A percentile compares a stretch with the other conserved stretches of the same genome.
Evolutionary conservation across 2,888 invertebrate genomes (phyloP).

Genomic region (Lamproptera curius): DNA sequence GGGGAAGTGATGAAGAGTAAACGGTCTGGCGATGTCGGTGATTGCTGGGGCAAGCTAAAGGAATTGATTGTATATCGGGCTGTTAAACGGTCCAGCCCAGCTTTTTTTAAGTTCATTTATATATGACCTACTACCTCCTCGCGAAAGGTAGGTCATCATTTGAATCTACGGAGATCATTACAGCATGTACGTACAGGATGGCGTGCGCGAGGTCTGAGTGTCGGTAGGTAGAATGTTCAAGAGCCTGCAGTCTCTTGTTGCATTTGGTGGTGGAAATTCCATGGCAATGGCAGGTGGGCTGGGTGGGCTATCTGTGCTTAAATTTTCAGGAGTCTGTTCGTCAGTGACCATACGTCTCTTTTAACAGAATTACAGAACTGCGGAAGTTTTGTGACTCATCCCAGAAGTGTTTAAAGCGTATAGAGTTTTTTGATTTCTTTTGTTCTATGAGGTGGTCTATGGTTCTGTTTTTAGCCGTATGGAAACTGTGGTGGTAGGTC

Average conservation of each 20-base stretch:
- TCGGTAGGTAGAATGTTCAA: not conserved
- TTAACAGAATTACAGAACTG: not conserved
- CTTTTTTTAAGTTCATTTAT: constrained; percentile 8
- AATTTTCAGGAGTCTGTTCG: not conserved
- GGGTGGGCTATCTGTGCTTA: not conserved
- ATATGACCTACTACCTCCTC: not conserved
- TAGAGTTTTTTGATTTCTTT: not conserved
- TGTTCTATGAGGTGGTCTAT: not conserved
- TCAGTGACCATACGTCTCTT: not conserved
- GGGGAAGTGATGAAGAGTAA: not conserved
- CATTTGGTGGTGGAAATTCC: not conserved
- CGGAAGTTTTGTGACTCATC: not conserved
- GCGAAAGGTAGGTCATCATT: not conserved
- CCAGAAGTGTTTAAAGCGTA: not conserved
- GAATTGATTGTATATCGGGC: constrained; percentile 12
- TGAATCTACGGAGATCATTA: not conserved
- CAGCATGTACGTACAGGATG: not conserved
- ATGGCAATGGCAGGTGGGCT: not conserved
- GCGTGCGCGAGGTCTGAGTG: not conserved
- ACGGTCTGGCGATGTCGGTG: not conserved
- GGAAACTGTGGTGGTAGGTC: not conserved
- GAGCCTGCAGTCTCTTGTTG: not conserved
- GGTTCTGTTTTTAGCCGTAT: not conserved
- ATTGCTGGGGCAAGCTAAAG: not conserved
- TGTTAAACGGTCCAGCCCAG: constrained; percentile 12